Percentiles rank a stretch among this genome's conserved stretches.
Evolutionary conservation across 2,888 invertebrate genomes (phyloP).

Genomic region (Serripes groenlandicus): DNA sequence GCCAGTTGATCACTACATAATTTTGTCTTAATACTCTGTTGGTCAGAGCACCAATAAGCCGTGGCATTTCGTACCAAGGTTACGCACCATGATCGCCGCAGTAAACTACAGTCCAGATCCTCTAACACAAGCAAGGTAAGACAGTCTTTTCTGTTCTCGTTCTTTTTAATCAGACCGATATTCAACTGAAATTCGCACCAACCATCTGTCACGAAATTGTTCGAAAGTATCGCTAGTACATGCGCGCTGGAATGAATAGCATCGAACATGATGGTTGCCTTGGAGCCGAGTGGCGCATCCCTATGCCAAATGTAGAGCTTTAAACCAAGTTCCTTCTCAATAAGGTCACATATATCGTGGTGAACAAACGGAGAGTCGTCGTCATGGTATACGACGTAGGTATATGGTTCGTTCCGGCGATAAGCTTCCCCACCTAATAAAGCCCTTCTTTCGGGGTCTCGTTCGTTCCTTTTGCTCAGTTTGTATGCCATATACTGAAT

Average conservation of each 20-base stretch:
- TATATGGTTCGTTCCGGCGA: not conserved
- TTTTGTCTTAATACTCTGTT: not conserved
- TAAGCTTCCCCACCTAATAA: not conserved
- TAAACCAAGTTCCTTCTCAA: not conserved
- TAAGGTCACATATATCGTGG: not conserved
- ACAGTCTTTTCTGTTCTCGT: not conserved
- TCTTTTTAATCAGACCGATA: not conserved
- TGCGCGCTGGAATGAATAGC: not conserved
- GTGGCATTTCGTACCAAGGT: not conserved
- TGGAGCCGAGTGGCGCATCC: not conserved
- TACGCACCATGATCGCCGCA: not conserved
- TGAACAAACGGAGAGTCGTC: not conserved
- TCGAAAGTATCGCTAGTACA: not conserved
- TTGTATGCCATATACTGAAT: not conserved
- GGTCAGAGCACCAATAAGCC: not conserved
- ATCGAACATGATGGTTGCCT: not conserved
- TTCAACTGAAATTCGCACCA: not conserved
- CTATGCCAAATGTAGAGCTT: not conserved
- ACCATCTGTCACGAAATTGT: not conserved
- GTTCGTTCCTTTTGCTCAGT: not conserved
- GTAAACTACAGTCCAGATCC: not conserved
- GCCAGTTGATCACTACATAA: not conserved
- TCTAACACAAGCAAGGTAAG: not conserved
- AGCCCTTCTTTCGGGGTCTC: not conserved
- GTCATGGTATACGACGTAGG: not conserved